phyloP scores from a whole-genome alignment of 2,888 invertebrate species.

The Caenorhabditis drosophilae region DNA sequence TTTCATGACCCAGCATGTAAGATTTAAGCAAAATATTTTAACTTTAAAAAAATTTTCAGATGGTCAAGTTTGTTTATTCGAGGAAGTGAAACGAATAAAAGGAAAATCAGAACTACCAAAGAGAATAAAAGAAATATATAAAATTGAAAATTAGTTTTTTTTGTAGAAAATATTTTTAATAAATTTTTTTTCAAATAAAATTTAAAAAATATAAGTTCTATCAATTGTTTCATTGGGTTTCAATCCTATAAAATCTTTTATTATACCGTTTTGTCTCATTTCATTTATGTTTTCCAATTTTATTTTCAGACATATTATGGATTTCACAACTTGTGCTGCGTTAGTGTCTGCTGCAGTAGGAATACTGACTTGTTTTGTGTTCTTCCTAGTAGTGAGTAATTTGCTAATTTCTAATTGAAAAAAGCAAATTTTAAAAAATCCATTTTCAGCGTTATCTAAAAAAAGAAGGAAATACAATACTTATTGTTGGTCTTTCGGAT shows the following conservation, averaged over 20 bases:
- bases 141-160: constrained; percentile 39
- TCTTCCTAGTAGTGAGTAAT: constrained; percentile 20
- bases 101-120: constrained; percentile 72
- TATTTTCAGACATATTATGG: constrained; percentile 18
- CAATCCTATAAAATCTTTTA: not conserved
- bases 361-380: constrained; percentile 24
- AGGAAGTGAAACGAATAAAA: constrained; percentile 80
- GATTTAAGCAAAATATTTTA: too few species aligned
- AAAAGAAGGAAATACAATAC: constrained; percentile 71
- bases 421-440: not conserved
- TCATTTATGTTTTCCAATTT: not conserved
- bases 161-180: too few species aligned
- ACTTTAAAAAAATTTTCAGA: constrained; percentile 76
- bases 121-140: constrained; percentile 58
- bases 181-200: not conserved
- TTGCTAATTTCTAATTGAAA: constrained; percentile 1
- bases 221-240: not conserved
- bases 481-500: constrained; percentile 85
- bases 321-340: constrained; percentile 20
- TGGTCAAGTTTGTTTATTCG: constrained; percentile 76
- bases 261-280: not conserved
- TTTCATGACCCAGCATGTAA: constrained; percentile 66
- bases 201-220: constrained; percentile 1
- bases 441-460: constrained; percentile 10
- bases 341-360: constrained; percentile 32